These are phyloP conservation scores for Crepidodera aurea DNA, from an alignment of 2,888 invertebrate genomes.

Conservation along the genomic window DNA sequence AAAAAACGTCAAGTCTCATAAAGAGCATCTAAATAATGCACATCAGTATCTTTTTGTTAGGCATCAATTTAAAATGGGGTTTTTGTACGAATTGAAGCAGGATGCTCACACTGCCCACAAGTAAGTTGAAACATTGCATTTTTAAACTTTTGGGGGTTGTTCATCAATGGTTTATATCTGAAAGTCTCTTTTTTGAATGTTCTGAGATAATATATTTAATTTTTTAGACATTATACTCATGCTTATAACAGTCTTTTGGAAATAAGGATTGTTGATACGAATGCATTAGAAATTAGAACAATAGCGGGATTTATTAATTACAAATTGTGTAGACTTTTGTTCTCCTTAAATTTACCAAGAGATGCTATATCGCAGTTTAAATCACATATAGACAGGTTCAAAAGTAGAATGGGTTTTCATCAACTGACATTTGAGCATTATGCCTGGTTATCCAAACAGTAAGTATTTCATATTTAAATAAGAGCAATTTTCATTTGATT, in stretches of 20 bases:
- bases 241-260: slow-evolving; percentile 92
- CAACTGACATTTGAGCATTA: slow-evolving; percentile 93
- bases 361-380: slow-evolving; percentile 96
- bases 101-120: slow-evolving; percentile 87
- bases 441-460: slow-evolving; percentile 95
- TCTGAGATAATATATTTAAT: no score
- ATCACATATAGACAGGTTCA: slow-evolving; percentile 90
- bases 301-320: slow-evolving; percentile 96
- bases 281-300: slow-evolving; percentile 91
- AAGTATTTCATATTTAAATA: slow-evolving; percentile 56
- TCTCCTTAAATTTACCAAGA: slow-evolving; percentile 86
- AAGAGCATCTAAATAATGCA: slow-evolving; percentile 88
- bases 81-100: slow-evolving; percentile 92
- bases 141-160: no score
- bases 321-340: slow-evolving; percentile 91
- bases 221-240: slow-evolving; percentile 78
- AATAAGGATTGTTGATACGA: slow-evolving; percentile 86
- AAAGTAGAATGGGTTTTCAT: slow-evolving; percentile 79
- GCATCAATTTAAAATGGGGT: slow-evolving; percentile 97
- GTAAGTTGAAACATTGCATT: no score
- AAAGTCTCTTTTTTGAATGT: no score
- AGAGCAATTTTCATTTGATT: not conserved
- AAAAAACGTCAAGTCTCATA: slow-evolving; percentile 85
- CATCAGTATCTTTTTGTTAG: slow-evolving; percentile 93
- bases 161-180: no score